A percentile compares a stretch with the other conserved stretches of the same genome.
phyloP scores from a whole-genome alignment of 1,140 invertebrate species.

The Aphis gossypii region DNA sequence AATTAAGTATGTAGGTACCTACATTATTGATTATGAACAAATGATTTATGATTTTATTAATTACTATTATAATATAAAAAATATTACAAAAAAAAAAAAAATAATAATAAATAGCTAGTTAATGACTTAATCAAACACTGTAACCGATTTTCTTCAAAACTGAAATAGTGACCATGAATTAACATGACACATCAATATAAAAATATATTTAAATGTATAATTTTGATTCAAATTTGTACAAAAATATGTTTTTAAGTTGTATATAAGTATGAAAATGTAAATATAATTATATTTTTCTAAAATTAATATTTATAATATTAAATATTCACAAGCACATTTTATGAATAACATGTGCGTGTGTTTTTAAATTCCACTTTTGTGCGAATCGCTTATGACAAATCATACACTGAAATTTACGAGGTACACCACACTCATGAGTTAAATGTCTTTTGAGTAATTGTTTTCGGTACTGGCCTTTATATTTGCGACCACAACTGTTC shows the following conservation, averaged over 20 bases:
- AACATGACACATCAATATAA: not conserved
- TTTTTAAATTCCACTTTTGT: slow-evolving; percentile 59
- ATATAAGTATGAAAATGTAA: not conserved
- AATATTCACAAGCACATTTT: slow-evolving; percentile 13
- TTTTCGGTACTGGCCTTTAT: slow-evolving; percentile 62
- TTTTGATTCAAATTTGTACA: not conserved
- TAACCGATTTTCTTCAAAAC: not conserved
- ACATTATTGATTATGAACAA: not conserved
- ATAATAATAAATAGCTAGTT: not conserved
- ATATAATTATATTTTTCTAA: not conserved
- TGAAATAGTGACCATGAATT: not conserved
- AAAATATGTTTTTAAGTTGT: not conserved
- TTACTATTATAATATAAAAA: not conserved
- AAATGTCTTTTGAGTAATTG: slow-evolving; percentile 67
- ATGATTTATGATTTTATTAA: not conserved
- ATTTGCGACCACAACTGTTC: slow-evolving; percentile 58
- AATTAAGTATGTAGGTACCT: not conserved
- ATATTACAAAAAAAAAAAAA: not conserved
- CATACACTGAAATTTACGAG: slow-evolving; percentile 59
- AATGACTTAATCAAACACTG: not conserved
- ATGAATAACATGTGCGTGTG: slow-evolving; percentile 38
- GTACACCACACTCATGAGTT: slow-evolving; percentile 70
- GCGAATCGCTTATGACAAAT: slow-evolving; percentile 59
- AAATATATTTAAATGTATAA: not conserved
- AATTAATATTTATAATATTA: not conserved